Base-by-base conservation (phyloP, 2,797 vertebrate genomes). In the Mareca strepera region DNA sequence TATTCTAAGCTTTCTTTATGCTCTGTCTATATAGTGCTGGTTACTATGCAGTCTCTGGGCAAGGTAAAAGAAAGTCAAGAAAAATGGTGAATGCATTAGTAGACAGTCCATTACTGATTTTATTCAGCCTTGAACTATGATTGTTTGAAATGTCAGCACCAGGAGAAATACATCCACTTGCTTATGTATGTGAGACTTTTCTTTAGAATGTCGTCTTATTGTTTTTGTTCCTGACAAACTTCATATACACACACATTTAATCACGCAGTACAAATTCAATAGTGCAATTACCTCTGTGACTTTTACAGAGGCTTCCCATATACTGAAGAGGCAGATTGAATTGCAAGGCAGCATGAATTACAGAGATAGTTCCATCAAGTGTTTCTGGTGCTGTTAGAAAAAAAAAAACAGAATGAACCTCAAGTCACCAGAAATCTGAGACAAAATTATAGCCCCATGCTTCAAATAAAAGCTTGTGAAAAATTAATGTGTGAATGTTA, bases 81-180 rank as follows among this genome's bases (percentile, higher is more conserved):
- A 73, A 90, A 91, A 33, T 21, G 26, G 15, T 55, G 56, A 92
- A 25, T 77, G 39, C 9, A 21, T 82, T 88, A 87, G 68, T 21
- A 88, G 58, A 46, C 8, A 82, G 48, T 17, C 67, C 82, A 10
- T 74, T 82, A 31, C 63, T 86, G 69, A 55, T 62, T 87, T 66
- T 72, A 48, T 72, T 87, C 91, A 70, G 2, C 39, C 48, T 85
- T 82, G 62, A 88, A 37, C 69, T 31, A 21, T 44, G 41, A 44
- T 77, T 88, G 20, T 75, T 93, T 66, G 82, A 89, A 91, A 94
- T 67, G 73, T 44, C 75, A 95, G 26, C 52, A 73, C 29, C 46
- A 83, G 53, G 23, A 86, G 35, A 86, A 80, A n/a, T 31, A 17
- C 8, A 73, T 53, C 11, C 52, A 37, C 31, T 59, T 3, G 0